Conservation (phyloP, 2,113 vertebrate species). For the Mugil cephalus region DNA sequence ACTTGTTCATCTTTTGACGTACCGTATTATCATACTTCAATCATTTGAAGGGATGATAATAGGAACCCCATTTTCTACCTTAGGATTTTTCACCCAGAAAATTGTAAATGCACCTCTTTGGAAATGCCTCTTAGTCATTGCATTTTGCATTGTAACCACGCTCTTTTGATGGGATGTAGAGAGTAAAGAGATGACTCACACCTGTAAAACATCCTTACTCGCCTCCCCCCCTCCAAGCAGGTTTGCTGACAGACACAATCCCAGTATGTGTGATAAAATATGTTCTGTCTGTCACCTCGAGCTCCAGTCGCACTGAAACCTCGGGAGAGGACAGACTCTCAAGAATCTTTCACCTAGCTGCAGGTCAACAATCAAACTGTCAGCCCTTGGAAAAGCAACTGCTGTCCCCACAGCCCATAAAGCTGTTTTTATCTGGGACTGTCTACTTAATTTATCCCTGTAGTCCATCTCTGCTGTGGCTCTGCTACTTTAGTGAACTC, state of each 20-base stretch:
- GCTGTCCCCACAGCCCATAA: conserved; percentile 28
- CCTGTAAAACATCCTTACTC: neutral
- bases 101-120: neutral
- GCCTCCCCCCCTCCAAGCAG: neutral
- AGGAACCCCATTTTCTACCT: neutral
- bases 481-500: neutral
- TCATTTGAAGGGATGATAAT: too few relatives aligned
- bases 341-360: conserved; percentile 36
- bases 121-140: neutral
- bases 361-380: conserved; percentile 53
- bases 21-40: too few relatives aligned
- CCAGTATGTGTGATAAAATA: conserved; percentile 29
- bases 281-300: conserved; percentile 38
- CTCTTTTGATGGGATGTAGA: neutral
- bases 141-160: neutral
- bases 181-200: neutral
- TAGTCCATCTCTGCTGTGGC: conserved; percentile 17
- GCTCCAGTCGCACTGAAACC: conserved; percentile 8
- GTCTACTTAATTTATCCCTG: conserved; percentile 31
- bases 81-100: neutral
- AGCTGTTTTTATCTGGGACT: conserved; percentile 15
- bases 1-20: too few relatives aligned
- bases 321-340: conserved; percentile 28
- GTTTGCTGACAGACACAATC: neutral
- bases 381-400: conserved; percentile 40